Evolutionary conservation across 2,888 invertebrate genomes (phyloP).

Genomic region (Ryuthela nishihirai): DNA sequence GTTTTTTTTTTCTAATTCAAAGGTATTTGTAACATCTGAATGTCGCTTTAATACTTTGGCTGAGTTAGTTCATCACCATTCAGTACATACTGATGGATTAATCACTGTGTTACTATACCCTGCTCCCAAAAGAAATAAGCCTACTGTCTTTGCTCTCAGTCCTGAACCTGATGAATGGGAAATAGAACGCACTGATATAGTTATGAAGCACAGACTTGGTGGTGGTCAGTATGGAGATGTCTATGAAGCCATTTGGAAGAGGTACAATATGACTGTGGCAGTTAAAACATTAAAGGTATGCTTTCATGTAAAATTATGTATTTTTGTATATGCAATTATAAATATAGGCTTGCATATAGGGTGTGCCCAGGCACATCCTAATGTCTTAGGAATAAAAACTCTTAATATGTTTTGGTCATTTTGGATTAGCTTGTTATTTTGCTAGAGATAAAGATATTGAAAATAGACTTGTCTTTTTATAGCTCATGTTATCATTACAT

Average conservation of each 20-base stretch:
- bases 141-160: conserved; percentile 49
- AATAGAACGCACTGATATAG: conserved; percentile 95
- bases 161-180: conserved; percentile 87
- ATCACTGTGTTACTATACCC: conserved; percentile 97
- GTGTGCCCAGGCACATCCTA: too few relatives aligned
- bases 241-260: conserved; percentile 91
- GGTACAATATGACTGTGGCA: conserved; percentile 95
- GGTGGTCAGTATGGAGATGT: conserved; percentile 79
- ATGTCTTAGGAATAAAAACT: too few relatives aligned
- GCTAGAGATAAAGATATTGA: too few relatives aligned
- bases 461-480: too few relatives aligned
- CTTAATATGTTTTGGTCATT: too few relatives aligned
- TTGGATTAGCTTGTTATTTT: too few relatives aligned
- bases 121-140: conserved; percentile 93
- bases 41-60: conserved; percentile 94
- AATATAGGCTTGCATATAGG: too few relatives aligned
- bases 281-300: conserved; percentile 85
- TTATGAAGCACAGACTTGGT: conserved; percentile 95
- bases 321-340: too few relatives aligned
- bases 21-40: conserved; percentile 93
- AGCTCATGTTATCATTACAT: too few relatives aligned
- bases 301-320: too few relatives aligned
- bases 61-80: conserved; percentile 98
- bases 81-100: conserved; percentile 90
- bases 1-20: background rate